These are phyloP conservation scores for Chrysolina haemoptera DNA, from an alignment of 2,888 invertebrate species.

Conservation along the genomic window DNA sequence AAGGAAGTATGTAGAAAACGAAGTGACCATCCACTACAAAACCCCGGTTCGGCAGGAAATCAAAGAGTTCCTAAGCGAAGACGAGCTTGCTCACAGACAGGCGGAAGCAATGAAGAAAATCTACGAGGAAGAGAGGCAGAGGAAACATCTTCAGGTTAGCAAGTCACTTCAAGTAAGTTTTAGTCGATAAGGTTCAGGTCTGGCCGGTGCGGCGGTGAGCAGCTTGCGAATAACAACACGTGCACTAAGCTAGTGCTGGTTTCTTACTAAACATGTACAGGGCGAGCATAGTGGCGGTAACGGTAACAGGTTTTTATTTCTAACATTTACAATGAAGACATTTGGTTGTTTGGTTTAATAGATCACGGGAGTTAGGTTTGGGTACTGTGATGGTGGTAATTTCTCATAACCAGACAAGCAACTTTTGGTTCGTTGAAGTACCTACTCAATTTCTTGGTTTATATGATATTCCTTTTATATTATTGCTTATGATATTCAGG, in stretches of 20 bases:
- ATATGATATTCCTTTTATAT: too few relatives aligned
- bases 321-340: too few relatives aligned
- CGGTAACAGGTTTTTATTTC: background rate
- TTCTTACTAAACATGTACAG: conserved; percentile 4
- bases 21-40: conserved; percentile 95
- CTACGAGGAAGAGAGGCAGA: conserved; percentile 89
- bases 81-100: conserved; percentile 89
- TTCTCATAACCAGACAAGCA: too few relatives aligned
- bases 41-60: conserved; percentile 91
- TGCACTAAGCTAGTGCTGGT: conserved; percentile 7
- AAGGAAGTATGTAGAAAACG: conserved; percentile 90
- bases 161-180: conserved; percentile 60
- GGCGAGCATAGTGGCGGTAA: background rate
- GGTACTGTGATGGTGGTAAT: too few relatives aligned
- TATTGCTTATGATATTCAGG: too few relatives aligned
- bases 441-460: too few relatives aligned
- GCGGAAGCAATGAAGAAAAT: conserved; percentile 92
- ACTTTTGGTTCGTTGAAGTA: too few relatives aligned
- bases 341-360: too few relatives aligned
- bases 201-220: conserved; percentile 49
- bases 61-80: conserved; percentile 88
- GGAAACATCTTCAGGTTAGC: conserved; percentile 88
- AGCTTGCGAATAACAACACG: conserved; percentile 40
- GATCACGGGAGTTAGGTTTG: too few relatives aligned
- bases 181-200: conserved; percentile 42